Conservation (phyloP, 1,140 invertebrate genomes). For the Aplysia californica region DNA sequence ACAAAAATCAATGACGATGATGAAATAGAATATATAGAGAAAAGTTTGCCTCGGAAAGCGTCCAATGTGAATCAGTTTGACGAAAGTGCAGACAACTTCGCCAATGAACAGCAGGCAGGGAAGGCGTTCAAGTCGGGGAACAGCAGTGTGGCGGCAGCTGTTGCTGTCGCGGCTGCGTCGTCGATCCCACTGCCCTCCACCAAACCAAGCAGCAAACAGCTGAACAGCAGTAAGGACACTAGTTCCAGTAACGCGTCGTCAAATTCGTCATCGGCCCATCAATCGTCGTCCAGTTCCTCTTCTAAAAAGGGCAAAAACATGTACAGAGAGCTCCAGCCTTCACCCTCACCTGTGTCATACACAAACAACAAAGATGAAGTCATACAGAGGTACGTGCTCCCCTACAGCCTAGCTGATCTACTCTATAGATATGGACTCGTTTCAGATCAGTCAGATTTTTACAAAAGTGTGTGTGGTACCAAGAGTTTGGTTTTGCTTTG, state of each 20-base stretch:
- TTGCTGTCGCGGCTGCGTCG: conserved; percentile 14
- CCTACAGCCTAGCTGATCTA: too few species aligned
- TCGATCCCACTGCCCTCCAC: conserved; percentile 19
- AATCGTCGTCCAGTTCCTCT: conserved; percentile 11
- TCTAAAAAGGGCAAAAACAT: conserved; percentile 60
- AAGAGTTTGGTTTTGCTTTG: too few species aligned
- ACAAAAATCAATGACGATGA: conserved; percentile 52
- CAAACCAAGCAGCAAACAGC: conserved; percentile 48
- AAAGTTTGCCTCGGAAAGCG: conserved; percentile 55
- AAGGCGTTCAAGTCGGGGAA: conserved; percentile 55
- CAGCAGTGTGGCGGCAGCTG: conserved; percentile 25
- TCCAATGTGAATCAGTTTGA: conserved; percentile 64
- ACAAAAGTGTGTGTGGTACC: too few species aligned
- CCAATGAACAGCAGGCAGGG: conserved; percentile 54
- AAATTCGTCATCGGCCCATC: conserved; percentile 1
- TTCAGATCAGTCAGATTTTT: too few species aligned
- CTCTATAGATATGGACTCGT: too few species aligned
- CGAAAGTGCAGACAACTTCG: conserved; percentile 60
- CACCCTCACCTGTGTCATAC: conserved; percentile 46
- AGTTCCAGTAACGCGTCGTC: conserved; percentile 26
- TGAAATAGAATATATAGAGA: conserved; percentile 63
- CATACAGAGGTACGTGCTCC: conserved; percentile 47
- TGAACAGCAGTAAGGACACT: conserved; percentile 62
- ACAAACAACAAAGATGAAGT: conserved; percentile 64
- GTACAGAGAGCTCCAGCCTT: conserved; percentile 55